Evolutionary conservation across 2,888 invertebrate genomes (phyloP).

Genomic region (Lasius platythorax): DNA sequence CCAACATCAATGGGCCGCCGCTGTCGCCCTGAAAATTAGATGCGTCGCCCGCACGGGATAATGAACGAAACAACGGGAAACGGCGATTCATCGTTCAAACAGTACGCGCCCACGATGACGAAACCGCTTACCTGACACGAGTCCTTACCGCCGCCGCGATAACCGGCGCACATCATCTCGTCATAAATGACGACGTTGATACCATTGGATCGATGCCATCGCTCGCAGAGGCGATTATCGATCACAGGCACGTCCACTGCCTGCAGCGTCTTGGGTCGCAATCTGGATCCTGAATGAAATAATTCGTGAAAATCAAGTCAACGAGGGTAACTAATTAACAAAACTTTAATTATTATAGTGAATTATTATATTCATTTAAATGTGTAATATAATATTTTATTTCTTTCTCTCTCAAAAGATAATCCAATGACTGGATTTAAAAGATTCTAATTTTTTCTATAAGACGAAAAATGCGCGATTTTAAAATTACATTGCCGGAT

Average conservation of each 20-base stretch:
- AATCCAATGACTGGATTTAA: neutral
- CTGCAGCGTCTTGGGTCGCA: slow-evolving; percentile 95
- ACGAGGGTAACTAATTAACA: neutral
- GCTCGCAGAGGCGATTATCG: slow-evolving; percentile 92
- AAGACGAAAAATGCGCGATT: neutral
- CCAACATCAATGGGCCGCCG: slow-evolving; percentile 96
- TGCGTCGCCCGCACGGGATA: neutral
- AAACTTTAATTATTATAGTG: neutral
- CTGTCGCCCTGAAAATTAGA: slow-evolving; percentile 90
- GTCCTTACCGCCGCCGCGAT: slow-evolving; percentile 95
- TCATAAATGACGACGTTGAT: slow-evolving; percentile 97
- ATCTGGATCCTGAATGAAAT: slow-evolving; percentile 89
- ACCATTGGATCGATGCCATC: slow-evolving; percentile 91
- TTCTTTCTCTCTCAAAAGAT: neutral
- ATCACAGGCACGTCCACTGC: slow-evolving; percentile 97
- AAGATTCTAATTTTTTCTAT: neutral
- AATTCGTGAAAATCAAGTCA: neutral
- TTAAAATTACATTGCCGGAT: neutral
- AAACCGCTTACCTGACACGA: slow-evolving; percentile 88
- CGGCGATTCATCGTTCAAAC: slow-evolving; percentile 43
- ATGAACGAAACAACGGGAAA: neutral
- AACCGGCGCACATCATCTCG: slow-evolving; percentile 98
- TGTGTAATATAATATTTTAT: neutral
- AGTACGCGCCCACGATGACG: slow-evolving; percentile 39
- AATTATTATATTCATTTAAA: neutral